These are phyloP conservation scores for Rhopalosiphum padi DNA, from an alignment of 1,140 invertebrate genomes.

Conservation along the genomic window DNA sequence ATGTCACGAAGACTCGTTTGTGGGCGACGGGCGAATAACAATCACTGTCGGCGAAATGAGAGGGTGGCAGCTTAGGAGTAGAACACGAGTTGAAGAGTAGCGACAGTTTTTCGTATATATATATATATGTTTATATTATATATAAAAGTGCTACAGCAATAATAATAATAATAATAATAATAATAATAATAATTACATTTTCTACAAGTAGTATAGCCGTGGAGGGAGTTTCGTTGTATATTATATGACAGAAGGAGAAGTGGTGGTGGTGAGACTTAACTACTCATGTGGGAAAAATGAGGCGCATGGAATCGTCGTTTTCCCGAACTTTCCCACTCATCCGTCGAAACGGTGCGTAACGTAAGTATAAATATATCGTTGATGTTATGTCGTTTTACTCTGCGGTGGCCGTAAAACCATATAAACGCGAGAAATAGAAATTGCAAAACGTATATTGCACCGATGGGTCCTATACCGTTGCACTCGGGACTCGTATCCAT, in stretches of 20 bases:
- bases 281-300: slow-evolving; percentile 26
- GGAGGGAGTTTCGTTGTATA: background rate
- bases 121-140: background rate
- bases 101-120: background rate
- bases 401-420: slow-evolving; percentile 12
- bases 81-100: background rate
- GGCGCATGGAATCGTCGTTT: background rate
- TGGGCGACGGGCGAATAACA: background rate
- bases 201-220: background rate
- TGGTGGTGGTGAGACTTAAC: background rate
- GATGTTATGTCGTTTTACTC: slow-evolving; percentile 13
- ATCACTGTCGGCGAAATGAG: background rate
- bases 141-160: background rate
- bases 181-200: slow-evolving; percentile 33
- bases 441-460: slow-evolving; percentile 44
- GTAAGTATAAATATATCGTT: background rate
- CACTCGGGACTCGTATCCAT: background rate
- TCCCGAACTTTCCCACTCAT: background rate
- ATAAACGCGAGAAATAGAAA: slow-evolving; percentile 47
- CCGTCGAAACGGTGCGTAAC: background rate
- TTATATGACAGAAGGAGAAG: background rate
- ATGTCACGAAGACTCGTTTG: background rate
- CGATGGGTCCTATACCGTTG: slow-evolving; percentile 25
- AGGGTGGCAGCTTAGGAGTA: too few relatives aligned
- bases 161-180: slow-evolving; percentile 4